Evolutionary conservation across 2,888 invertebrate species (phyloP).

Genomic region (Homarus gammarus): DNA sequence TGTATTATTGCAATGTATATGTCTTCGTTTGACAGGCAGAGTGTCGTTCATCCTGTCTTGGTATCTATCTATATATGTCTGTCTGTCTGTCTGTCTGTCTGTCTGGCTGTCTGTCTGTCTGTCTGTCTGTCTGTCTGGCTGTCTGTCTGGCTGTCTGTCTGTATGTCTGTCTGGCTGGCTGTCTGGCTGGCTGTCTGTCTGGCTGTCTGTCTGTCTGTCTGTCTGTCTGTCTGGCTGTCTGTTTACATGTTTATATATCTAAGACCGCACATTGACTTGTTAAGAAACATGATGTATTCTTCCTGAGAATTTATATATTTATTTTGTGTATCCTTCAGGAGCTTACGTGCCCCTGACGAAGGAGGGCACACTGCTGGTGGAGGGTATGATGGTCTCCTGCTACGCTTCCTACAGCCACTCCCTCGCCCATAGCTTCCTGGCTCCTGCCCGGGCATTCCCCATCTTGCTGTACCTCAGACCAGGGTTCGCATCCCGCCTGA

Average conservation of each 20-base stretch:
- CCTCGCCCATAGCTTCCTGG: constrained; percentile 66
- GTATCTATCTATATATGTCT: no score
- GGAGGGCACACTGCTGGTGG: constrained; percentile 77
- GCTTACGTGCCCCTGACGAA: constrained; percentile 77
- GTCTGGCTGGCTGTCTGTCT: no score
- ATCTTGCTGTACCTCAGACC: constrained; percentile 52
- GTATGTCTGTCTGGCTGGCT: no score
- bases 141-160: no score
- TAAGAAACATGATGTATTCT: no score
- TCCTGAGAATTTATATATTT: neutral
- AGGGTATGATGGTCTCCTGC: constrained; percentile 76
- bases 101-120: no score
- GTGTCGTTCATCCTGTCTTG: neutral
- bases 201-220: no score
- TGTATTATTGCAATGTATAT: neutral
- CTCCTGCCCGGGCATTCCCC: constrained; percentile 55
- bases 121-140: no score
- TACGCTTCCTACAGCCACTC: constrained; percentile 76
- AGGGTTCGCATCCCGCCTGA: constrained; percentile 21
- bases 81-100: no score
- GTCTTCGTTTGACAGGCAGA: neutral
- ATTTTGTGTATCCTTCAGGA: constrained; percentile 65
- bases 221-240: no score
- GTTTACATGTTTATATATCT: no score
- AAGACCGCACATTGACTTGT: neutral